Evolutionary conservation across 2,113 vertebrate species (phyloP).

Genomic region (Plectropomus leopardus): DNA sequence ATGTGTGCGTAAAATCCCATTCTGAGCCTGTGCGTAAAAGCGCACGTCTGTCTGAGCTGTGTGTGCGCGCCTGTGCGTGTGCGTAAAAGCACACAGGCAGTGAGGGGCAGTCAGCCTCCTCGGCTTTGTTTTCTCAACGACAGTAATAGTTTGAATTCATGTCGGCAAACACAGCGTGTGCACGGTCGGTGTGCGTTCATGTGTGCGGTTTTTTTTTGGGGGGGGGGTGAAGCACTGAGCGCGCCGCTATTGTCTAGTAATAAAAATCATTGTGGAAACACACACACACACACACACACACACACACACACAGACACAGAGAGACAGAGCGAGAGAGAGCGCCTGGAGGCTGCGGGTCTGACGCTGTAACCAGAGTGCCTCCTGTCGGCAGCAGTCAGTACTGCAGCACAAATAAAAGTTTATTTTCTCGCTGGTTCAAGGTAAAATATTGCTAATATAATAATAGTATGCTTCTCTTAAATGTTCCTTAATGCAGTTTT

Average conservation of each 20-base stretch:
- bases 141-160: slow-evolving; percentile 65
- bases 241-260: slow-evolving; percentile 51
- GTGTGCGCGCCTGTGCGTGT: slow-evolving; percentile 25
- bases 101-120: slow-evolving; percentile 3
- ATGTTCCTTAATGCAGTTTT: neutral
- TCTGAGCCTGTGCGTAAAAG: slow-evolving; percentile 51
- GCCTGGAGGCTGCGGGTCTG: neutral
- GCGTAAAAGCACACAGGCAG: slow-evolving; percentile 45
- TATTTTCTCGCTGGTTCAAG: neutral
- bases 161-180: slow-evolving; percentile 74
- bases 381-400: slow-evolving; percentile 9
- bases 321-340: neutral
- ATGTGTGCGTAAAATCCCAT: slow-evolving; percentile 25
- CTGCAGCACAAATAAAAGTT: neutral
- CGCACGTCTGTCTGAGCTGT: neutral
- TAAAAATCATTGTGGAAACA: slow-evolving; percentile 45
- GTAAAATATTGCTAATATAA: neutral
- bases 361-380: slow-evolving; percentile 64
- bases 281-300: slow-evolving; percentile 15
- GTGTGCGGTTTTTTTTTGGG: slow-evolving; percentile 5
- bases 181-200: slow-evolving; percentile 8
- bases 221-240: neutral
- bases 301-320: slow-evolving; percentile 17
- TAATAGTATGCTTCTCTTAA: neutral
- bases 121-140: slow-evolving; percentile 73